Evolutionary conservation across 1,140 invertebrate species (phyloP).

Genomic region (Onthophagus taurus): DNA sequence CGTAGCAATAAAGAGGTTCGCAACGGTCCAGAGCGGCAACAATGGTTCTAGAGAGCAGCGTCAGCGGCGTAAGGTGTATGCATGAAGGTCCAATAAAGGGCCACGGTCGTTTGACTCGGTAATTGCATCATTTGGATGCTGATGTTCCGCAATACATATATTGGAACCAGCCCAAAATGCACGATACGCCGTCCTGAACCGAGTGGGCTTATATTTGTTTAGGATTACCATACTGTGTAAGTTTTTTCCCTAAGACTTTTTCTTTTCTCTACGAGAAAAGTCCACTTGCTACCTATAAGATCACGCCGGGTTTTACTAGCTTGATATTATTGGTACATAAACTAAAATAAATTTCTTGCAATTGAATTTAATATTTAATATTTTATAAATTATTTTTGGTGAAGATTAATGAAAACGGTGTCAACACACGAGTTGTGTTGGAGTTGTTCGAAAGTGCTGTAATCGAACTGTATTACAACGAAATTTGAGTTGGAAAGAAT

Average conservation of each 20-base stretch:
- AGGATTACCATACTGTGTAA: constrained; percentile 25
- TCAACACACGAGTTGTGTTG: too few relatives aligned
- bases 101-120: constrained; percentile 26
- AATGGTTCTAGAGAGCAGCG: constrained; percentile 20
- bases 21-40: constrained; percentile 19
- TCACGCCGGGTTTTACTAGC: too few relatives aligned
- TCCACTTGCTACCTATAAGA: too few relatives aligned
- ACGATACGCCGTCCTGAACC: constrained; percentile 14
- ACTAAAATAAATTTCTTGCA: too few relatives aligned
- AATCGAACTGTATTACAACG: too few relatives aligned
- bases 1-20: constrained; percentile 20
- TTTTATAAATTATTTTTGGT: too few relatives aligned
- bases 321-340: too few relatives aligned
- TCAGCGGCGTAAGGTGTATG: constrained; percentile 12
- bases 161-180: constrained; percentile 25
- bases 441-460: too few relatives aligned
- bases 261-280: constrained; percentile 5
- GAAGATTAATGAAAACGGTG: too few relatives aligned
- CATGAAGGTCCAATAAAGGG: constrained; percentile 22
- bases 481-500: too few relatives aligned
- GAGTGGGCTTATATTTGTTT: constrained; percentile 22
- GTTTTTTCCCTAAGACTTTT: constrained; percentile 13
- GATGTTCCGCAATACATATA: constrained; percentile 27
- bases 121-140: constrained; percentile 32
- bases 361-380: too few relatives aligned